phyloP scores from a whole-genome alignment of 1,140 invertebrate genomes.

The Bombus sylvicola region DNA sequence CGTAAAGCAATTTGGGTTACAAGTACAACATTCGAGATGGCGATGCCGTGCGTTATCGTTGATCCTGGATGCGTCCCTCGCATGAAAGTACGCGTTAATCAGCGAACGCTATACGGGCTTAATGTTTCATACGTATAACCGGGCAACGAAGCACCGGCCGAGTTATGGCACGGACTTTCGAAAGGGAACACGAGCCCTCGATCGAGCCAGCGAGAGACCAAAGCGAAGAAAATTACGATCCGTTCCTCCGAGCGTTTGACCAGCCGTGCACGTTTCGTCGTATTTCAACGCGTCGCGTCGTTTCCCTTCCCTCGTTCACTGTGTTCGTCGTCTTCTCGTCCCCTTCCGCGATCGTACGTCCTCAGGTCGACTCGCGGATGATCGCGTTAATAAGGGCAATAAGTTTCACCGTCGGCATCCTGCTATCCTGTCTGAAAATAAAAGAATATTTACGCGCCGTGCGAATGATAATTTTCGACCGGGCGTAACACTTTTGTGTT shows the following conservation, averaged over 20 bases:
- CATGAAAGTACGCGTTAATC: slow-evolving; percentile 65
- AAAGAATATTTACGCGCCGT: slow-evolving; percentile 17
- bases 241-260: slow-evolving; percentile 11
- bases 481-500: slow-evolving; percentile 9
- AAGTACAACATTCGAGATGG: not conserved
- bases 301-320: slow-evolving; percentile 33
- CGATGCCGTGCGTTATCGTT: slow-evolving; percentile 14
- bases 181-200: slow-evolving; percentile 61
- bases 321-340: slow-evolving; percentile 30
- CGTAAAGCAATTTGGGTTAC: not conserved
- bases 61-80: slow-evolving; percentile 17
- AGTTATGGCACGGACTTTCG: slow-evolving; percentile 60
- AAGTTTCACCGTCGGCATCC: slow-evolving; percentile 19
- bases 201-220: slow-evolving; percentile 34
- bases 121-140: slow-evolving; percentile 60
- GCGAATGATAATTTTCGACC: slow-evolving; percentile 1
- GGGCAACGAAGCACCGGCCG: slow-evolving; percentile 25
- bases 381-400: slow-evolving; percentile 48
- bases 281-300: slow-evolving; percentile 36
- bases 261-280: slow-evolving; percentile 3
- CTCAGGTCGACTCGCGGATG: slow-evolving; percentile 32
- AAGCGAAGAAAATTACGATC: slow-evolving; percentile 64
- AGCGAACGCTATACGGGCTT: slow-evolving; percentile 56
- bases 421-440: not conserved
- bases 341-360: slow-evolving; percentile 25